Evolutionary conservation across 2,888 invertebrate genomes (phyloP), one percentile per base, ranked within the genome.

Genomic region (Melitaea athalia): DNA sequence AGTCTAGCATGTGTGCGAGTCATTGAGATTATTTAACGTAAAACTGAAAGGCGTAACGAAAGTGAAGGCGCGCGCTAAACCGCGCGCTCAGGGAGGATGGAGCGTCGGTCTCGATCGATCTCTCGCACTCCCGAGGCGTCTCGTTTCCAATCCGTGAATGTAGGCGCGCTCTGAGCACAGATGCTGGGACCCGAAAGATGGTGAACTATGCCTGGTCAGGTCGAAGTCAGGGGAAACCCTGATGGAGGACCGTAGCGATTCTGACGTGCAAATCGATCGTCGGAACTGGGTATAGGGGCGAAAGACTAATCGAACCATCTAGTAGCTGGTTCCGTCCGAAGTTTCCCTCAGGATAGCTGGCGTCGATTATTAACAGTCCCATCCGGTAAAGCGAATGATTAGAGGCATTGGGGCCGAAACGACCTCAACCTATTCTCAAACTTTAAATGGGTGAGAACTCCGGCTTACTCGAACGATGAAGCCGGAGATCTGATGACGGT

Each of bases 381-480:
- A 94, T 94, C 93, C 91, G 94, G 95, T 95, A 95, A 95, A 95
- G 95, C 95, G 94, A 95, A 95, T 95, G 94, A 95, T 95, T 95
- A 95, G 93, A 94, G 93, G 95, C 90, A 87, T 94, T 93, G 94
- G 94, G 94, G 94, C 85, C 94, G 94, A 94, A 95, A 95, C 93
- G 94, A 89, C 92, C 93, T 95, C 94, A 93, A 94, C 94, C 95
- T 95, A 95, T 95, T 95, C 94, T 95, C 95, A 95, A 95, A 95
- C 95, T 95, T 94, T 95, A 94, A 95, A 95, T 95, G 94, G 94
- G 94, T 95, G 94, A 94, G 95, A 95, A 86, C 91, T 92, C 91
- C 87, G n/a, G n/a, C n/a, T n/a, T n/a, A n/a, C n/a, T n/a, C n/a
- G n/a, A n/a, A n/a, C n/a, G n/a, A n/a, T n/a, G n/a, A n/a, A n/a